Evolutionary conservation across 2,797 vertebrate species (phyloP).

Genomic region (Valencia hispanica): DNA sequence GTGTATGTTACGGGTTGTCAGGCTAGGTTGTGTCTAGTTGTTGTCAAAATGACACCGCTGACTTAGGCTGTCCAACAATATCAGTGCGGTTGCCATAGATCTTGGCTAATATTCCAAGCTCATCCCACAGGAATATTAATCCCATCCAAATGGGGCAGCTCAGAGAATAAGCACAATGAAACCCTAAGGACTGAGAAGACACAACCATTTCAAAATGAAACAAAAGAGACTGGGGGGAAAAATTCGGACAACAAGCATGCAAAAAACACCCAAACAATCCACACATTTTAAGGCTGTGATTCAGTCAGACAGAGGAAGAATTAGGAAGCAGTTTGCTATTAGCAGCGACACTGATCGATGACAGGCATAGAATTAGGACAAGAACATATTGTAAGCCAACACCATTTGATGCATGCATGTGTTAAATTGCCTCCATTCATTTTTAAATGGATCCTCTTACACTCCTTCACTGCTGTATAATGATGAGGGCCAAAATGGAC

Average conservation of each 20-base stretch:
- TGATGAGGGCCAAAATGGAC: slow-evolving; percentile 71
- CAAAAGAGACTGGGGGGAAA: slow-evolving; percentile 6
- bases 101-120: slow-evolving; percentile 52
- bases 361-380: slow-evolving; percentile 15
- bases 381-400: slow-evolving; percentile 21
- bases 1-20: slow-evolving; percentile 22
- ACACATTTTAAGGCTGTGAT: slow-evolving; percentile 26
- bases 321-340: slow-evolving; percentile 18
- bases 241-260: slow-evolving; percentile 23
- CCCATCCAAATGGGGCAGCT: slow-evolving; percentile 45
- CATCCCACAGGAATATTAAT: slow-evolving; percentile 61
- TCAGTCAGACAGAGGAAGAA: slow-evolving; percentile 15
- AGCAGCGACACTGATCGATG: slow-evolving; percentile 23
- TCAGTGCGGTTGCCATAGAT: slow-evolving; percentile 38
- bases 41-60: slow-evolving; percentile 26
- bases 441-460: slow-evolving; percentile 63
- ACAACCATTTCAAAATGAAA: slow-evolving; percentile 13
- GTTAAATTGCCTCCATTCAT: slow-evolving; percentile 61
- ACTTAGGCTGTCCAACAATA: slow-evolving; percentile 41
- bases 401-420: slow-evolving; percentile 59
- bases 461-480: slow-evolving; percentile 64
- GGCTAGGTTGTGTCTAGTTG: slow-evolving; percentile 2
- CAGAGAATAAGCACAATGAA: slow-evolving; percentile 36
- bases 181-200: slow-evolving; percentile 23
- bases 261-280: slow-evolving; percentile 9